Conservation (phyloP, 2,888 invertebrate genomes). For the Nemotelus pantherinus region DNA sequence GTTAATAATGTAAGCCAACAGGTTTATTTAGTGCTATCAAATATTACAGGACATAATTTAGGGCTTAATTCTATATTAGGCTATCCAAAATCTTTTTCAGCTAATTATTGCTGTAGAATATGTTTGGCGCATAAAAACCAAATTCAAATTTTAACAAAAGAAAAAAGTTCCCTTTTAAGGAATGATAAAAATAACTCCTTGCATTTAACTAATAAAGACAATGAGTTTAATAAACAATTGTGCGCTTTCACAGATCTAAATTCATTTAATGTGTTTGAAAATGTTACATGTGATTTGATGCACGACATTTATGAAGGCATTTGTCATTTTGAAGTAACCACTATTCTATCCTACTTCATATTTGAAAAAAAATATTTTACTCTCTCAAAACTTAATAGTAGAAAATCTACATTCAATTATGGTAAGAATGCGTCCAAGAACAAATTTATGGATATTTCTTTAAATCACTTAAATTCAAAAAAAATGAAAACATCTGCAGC, state of each 20-base stretch:
- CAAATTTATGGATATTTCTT: too few species aligned
- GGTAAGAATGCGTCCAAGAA: too few species aligned
- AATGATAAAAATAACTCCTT: not conserved
- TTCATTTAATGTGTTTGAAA: constrained; percentile 11
- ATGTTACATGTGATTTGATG: constrained; percentile 19
- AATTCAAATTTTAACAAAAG: not conserved
- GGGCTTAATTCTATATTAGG: constrained; percentile 51
- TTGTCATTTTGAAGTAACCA: not conserved
- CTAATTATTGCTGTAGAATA: not conserved
- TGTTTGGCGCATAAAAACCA: not conserved
- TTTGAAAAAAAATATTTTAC: not conserved
- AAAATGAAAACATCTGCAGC: not conserved
- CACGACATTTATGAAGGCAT: constrained; percentile 19
- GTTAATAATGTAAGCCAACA: not conserved
- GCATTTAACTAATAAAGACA: not conserved
- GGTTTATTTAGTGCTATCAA: constrained; percentile 18
- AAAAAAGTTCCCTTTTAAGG: not conserved
- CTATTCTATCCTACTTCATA: not conserved
- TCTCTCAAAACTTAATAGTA: not conserved
- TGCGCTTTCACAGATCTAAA: not conserved
- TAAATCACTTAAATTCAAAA: not conserved
- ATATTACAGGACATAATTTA: constrained; percentile 51
- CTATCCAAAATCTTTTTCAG: constrained; percentile 41
- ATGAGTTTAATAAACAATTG: not conserved
- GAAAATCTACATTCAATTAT: too few species aligned